Conservation (phyloP, 2,888 invertebrate genomes). For the Diaphora mendica region DNA sequence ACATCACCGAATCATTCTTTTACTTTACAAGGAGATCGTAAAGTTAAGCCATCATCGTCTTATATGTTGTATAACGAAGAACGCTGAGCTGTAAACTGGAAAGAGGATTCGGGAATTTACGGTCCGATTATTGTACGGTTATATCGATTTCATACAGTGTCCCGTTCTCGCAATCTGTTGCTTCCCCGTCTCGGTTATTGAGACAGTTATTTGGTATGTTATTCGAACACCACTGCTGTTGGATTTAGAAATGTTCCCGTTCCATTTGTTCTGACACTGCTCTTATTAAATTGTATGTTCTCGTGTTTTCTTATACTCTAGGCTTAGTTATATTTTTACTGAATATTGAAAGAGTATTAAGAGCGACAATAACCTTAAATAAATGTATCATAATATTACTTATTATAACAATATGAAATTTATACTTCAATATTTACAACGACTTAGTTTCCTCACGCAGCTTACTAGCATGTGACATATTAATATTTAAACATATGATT, state of each 20-base stretch:
- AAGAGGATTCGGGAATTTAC: conserved; percentile 54
- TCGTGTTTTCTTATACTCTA: conserved; percentile 3
- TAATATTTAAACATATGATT: too few species aligned
- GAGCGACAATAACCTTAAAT: not conserved
- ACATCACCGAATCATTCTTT: not conserved
- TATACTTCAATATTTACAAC: too few species aligned
- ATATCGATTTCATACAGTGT: conserved; percentile 43
- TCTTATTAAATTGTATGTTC: conserved; percentile 49
- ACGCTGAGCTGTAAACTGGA: conserved; percentile 49
- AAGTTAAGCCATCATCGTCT: conserved; percentile 23
- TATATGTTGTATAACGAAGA: conserved; percentile 60
- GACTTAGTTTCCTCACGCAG: too few species aligned
- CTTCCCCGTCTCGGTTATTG: conserved; percentile 58
- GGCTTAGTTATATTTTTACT: not conserved
- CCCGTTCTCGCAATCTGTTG: conserved; percentile 49
- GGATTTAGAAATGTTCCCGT: conserved; percentile 45
- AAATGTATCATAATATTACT: not conserved
- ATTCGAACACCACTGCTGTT: conserved; percentile 50
- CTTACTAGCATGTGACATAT: too few species aligned
- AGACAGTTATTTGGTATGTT: conserved; percentile 63
- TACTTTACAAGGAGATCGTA: conserved; percentile 8
- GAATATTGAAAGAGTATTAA: not conserved
- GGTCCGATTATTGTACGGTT: conserved; percentile 57
- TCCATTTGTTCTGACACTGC: conserved; percentile 52
- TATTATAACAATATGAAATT: not conserved